Evolutionary conservation across 2,797 vertebrate genomes (phyloP).

Genomic region (Choloepus didactylus): DNA sequence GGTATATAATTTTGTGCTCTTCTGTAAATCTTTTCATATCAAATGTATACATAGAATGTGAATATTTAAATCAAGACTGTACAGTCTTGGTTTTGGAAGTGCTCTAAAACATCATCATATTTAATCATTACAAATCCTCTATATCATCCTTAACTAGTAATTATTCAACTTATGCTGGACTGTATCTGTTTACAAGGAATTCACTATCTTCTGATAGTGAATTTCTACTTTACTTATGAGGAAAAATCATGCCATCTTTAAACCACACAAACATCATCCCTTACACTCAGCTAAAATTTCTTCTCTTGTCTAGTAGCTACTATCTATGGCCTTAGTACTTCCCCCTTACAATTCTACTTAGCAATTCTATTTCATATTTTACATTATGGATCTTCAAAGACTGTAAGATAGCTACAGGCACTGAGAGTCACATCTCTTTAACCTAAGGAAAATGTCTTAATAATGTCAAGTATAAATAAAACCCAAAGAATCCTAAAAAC

Average conservation of each 20-base stretch:
- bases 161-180: neutral
- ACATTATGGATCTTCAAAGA: neutral
- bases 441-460: neutral
- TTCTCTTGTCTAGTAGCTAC: neutral
- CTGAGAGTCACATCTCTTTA: neutral
- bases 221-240: neutral
- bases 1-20: neutral
- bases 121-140: neutral
- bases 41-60: neutral
- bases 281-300: neutral
- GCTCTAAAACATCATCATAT: neutral
- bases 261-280: neutral
- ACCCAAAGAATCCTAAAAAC: conserved; percentile 22
- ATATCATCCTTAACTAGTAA: neutral
- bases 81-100: neutral
- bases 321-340: neutral
- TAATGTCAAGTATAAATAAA: conserved; percentile 52
- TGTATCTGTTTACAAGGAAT: conserved; percentile 26
- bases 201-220: neutral
- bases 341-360: neutral
- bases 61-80: neutral
- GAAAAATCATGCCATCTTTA: neutral
- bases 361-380: neutral
- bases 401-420: neutral
- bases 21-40: neutral